A percentile compares a stretch with the other conserved stretches of the same genome.
Evolutionary conservation across 2,888 invertebrate species (phyloP).

Genomic region (Teleogryllus oceanicus): DNA sequence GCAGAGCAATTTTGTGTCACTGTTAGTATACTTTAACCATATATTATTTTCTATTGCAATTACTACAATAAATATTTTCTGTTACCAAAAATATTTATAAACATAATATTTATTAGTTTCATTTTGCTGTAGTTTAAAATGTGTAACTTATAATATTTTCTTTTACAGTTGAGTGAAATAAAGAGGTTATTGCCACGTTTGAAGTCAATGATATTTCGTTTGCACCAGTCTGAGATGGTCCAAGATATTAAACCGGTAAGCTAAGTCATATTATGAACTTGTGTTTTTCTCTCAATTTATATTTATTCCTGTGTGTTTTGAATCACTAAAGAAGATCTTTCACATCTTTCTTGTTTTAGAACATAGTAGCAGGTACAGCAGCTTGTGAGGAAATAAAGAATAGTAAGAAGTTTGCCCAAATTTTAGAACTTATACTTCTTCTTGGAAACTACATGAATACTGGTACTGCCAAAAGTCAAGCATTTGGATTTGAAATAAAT

Average conservation of each 20-base stretch:
- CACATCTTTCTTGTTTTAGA: constrained; percentile 50
- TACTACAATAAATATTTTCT: background rate
- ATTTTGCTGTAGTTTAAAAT: constrained; percentile 57
- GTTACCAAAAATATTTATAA: background rate
- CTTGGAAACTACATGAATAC: constrained; percentile 97
- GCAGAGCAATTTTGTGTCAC: constrained; percentile 94
- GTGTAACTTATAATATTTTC: too few relatives aligned
- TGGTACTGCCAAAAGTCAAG: constrained; percentile 88
- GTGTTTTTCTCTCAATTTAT: constrained; percentile 20
- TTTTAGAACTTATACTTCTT: constrained; percentile 83
- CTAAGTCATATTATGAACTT: constrained; percentile 37
- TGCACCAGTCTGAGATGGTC: constrained; percentile 81
- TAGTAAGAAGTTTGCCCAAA: constrained; percentile 84
- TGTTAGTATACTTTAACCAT: constrained; percentile 47
- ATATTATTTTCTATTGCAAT: background rate
- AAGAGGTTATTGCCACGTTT: constrained; percentile 82
- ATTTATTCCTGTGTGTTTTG: constrained; percentile 29
- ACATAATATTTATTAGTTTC: constrained; percentile 38
- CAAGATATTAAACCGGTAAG: constrained; percentile 81
- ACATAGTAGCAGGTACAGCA: constrained; percentile 90
- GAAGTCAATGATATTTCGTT: constrained; percentile 84
- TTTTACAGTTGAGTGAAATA: constrained; percentile 56
- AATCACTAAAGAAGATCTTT: background rate
- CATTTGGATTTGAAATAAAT: constrained; percentile 94
- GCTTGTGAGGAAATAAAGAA: constrained; percentile 91